Percentiles rank a stretch among this genome's conserved stretches.
Evolutionary conservation across 2,797 vertebrate species (phyloP).

Genomic region (Holocentrus rufus): DNA sequence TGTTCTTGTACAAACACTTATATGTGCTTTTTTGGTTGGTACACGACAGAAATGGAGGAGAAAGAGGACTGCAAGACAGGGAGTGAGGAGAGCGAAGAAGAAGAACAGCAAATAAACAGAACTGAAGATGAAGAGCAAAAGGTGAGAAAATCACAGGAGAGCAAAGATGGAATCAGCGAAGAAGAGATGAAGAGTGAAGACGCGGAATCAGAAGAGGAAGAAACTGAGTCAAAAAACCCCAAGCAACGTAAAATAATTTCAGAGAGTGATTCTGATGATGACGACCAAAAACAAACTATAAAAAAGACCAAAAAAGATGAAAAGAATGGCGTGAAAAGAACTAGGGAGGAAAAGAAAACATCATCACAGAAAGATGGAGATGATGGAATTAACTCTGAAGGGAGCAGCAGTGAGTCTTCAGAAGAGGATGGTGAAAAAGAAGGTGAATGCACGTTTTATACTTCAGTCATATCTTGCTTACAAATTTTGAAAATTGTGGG

Average conservation of each 20-base stretch:
- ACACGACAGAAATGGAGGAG: slow-evolving; percentile 40
- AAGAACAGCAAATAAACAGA: slow-evolving; percentile 32
- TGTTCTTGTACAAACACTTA: background rate
- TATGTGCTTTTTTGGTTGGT: background rate
- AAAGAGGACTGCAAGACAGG: slow-evolving; percentile 29
- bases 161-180: slow-evolving; percentile 19
- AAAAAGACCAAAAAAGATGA: slow-evolving; percentile 2
- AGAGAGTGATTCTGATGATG: slow-evolving; percentile 22
- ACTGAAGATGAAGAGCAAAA: slow-evolving; percentile 24
- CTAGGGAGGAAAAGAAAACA: slow-evolving; percentile 26
- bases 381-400: slow-evolving; percentile 22
- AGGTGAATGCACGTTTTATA: slow-evolving; percentile 34
- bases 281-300: slow-evolving; percentile 31
- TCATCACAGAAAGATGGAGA: slow-evolving; percentile 26
- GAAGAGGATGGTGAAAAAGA: slow-evolving; percentile 50
- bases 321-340: background rate
- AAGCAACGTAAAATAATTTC: background rate
- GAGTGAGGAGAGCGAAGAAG: slow-evolving; percentile 51
- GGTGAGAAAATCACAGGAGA: background rate
- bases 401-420: slow-evolving; percentile 26
- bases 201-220: slow-evolving; percentile 52
- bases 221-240: background rate
- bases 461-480: background rate
- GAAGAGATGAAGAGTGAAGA: slow-evolving; percentile 25
- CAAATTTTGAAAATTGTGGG: background rate